phyloP scores from a whole-genome alignment of 2,797 vertebrate species.

The Chelon auratus region DNA sequence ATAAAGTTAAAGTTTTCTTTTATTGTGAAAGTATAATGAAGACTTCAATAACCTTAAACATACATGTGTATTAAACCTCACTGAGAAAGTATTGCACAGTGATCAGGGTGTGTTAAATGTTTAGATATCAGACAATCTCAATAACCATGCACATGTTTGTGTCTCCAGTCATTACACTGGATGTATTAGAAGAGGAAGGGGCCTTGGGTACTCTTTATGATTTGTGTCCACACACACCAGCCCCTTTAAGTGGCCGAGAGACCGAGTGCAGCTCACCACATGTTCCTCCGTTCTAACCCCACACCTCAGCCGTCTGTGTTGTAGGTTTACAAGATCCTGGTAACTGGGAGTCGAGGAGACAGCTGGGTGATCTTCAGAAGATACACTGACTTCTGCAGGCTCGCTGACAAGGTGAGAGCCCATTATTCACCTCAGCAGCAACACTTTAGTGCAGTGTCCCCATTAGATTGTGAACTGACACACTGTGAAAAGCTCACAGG shows the following conservation, averaged over 20 bases:
- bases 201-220: too few species aligned
- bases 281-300: too few species aligned
- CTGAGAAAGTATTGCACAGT: neutral
- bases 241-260: neutral
- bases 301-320: slow-evolving; percentile 1
- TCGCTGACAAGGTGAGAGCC: slow-evolving; percentile 58
- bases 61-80: neutral
- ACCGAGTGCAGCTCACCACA: neutral
- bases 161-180: too few species aligned
- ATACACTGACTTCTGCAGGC: slow-evolving; percentile 71
- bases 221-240: neutral
- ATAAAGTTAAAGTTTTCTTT: neutral
- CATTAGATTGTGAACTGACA: neutral
- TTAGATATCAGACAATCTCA: too few species aligned
- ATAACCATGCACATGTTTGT: too few species aligned
- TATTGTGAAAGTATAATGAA: neutral
- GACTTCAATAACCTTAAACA: neutral
- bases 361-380: slow-evolving; percentile 76
- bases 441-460: neutral
- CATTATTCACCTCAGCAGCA: neutral
- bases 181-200: neutral
- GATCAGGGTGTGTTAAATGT: neutral
- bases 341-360: slow-evolving; percentile 57
- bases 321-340: slow-evolving; percentile 79
- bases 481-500: neutral